Conservation (phyloP, 2,888 invertebrate species). For the Trissolcus japonicus region DNA sequence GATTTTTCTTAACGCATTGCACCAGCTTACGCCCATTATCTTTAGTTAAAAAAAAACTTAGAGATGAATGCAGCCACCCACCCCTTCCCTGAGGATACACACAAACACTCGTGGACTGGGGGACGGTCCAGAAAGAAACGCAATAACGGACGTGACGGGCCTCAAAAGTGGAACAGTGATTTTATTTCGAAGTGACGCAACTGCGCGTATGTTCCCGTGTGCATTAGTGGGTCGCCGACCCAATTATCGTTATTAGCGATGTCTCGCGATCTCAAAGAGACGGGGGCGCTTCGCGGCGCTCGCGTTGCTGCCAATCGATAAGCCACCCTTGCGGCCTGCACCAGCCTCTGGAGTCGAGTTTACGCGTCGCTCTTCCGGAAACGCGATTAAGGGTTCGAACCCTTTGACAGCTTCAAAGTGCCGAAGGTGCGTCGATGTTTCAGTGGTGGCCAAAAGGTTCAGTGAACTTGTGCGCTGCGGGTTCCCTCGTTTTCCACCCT, state of each 20-base stretch:
- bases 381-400: slow-evolving; percentile 24
- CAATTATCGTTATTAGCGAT: slow-evolving; percentile 33
- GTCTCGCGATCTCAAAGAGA: slow-evolving; percentile 19
- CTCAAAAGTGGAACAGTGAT: slow-evolving; percentile 38
- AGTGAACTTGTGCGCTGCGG: neutral
- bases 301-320: slow-evolving; percentile 35
- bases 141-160: slow-evolving; percentile 13
- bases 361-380: slow-evolving; percentile 46
- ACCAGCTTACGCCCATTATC: slow-evolving; percentile 28
- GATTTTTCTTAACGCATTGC: slow-evolving; percentile 20
- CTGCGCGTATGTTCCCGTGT: slow-evolving; percentile 21
- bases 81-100: slow-evolving; percentile 24
- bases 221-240: slow-evolving; percentile 36
- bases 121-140: slow-evolving; percentile 13
- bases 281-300: slow-evolving; percentile 14
- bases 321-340: slow-evolving; percentile 26
- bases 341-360: slow-evolving; percentile 20
- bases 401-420: slow-evolving; percentile 20
- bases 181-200: slow-evolving; percentile 41
- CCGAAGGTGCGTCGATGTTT: neutral
- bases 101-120: neutral
- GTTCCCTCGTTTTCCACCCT: no score
- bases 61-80: slow-evolving; percentile 17
- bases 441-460: slow-evolving; percentile 4
- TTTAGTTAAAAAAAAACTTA: slow-evolving; percentile 11